Evolutionary conservation across 2,888 invertebrate species (phyloP).

Genomic region (Onthophagus sagittarius): DNA sequence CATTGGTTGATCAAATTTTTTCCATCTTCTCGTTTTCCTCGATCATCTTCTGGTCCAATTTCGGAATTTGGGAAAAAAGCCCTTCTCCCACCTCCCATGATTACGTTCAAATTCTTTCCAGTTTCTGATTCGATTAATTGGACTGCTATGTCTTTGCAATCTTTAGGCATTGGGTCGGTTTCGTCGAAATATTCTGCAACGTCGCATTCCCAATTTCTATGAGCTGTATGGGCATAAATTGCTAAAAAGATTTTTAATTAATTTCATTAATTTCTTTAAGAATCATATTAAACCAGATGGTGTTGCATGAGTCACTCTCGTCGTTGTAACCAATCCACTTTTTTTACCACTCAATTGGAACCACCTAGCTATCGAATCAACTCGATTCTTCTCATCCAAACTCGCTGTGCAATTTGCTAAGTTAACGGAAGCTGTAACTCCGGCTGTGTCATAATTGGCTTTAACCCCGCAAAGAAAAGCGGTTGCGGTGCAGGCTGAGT

Average conservation of each 20-base stretch:
- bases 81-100: constrained; percentile 71
- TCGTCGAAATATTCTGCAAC: constrained; percentile 27
- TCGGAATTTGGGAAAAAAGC: constrained; percentile 59
- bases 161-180: constrained; percentile 51
- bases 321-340: constrained; percentile 68
- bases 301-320: constrained; percentile 71
- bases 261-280: not conserved
- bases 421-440: constrained; percentile 60
- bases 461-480: constrained; percentile 74
- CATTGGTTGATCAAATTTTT: constrained; percentile 65
- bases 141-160: constrained; percentile 69
- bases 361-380: constrained; percentile 65
- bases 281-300: constrained; percentile 54
- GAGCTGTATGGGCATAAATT: constrained; percentile 67
- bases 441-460: constrained; percentile 68
- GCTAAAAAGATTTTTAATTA: constrained; percentile 43
- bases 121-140: constrained; percentile 65
- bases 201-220: constrained; percentile 72
- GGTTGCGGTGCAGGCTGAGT: constrained; percentile 76
- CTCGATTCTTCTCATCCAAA: constrained; percentile 52
- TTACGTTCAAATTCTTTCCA: constrained; percentile 66
- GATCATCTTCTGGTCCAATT: constrained; percentile 51
- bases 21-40: constrained; percentile 60
- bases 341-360: constrained; percentile 61
- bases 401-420: constrained; percentile 58